Evolutionary conservation across 53 echinoderm and acorn worm species (phyloP), one percentile per base, ranked within the genome.

Genomic region (Henricia sp.): DNA sequence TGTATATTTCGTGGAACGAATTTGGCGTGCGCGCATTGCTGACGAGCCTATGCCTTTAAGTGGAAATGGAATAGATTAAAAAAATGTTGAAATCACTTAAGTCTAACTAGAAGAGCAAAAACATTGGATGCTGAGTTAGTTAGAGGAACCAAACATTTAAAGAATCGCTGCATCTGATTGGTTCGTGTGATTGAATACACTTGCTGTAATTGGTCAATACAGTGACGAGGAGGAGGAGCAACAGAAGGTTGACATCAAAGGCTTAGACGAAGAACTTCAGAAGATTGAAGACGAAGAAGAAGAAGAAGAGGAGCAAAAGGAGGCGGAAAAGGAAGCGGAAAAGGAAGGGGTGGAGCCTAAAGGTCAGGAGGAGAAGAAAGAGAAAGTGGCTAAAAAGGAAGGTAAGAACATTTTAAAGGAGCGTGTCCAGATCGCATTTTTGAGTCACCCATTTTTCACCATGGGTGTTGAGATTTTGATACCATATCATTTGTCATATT

Each of bases 181-280:
- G 41, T n/a, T 3, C 1, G 37, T 66, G 36, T 8, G 67, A 32
- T 2, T 66, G 17, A 17, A 64, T 44, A 13, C 21, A 2, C 21
- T 20, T 53, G 27, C 40, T 68, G 37, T 68, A 53, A 54, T 83
- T 68, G 62, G 62, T 78, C 50, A 11, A 64, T 29, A 12, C 65
- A 93, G 94, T 70, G 94, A 93, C 60, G 96, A 93, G 25, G 92
- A 97, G 55, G 91, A 40, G n/a, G 91, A 95, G 53, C 54, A 89
- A 20, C 71, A 82, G 37, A 93, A 91, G 54, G 82, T 83, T 16
- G 93, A 95, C 77, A 95, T 95, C 83, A 95, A 93, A 51, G 97
- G 92, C 24, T 58, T 97, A 50, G 96, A 97, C 69, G 91, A 97
- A 52, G 97, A 97, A 43, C 57, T 94, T 2, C 74, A 93, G 44